phyloP scores from a whole-genome alignment of 2,113 vertebrate genomes.

The Percina caprodes region DNA sequence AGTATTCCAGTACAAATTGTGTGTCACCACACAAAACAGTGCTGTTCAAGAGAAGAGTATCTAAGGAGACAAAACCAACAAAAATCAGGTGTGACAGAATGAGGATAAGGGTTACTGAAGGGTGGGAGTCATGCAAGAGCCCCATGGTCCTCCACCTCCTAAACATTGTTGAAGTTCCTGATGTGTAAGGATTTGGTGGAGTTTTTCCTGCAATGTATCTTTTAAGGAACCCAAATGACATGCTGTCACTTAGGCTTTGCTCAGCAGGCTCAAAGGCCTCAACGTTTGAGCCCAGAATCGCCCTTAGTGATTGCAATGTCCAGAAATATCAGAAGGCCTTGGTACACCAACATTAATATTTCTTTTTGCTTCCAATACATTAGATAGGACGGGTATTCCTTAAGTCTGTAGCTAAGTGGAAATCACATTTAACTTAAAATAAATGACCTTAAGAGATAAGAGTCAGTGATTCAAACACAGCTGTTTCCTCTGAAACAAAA shows the following conservation, averaged over 20 bases:
- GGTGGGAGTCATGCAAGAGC: conserved; percentile 41
- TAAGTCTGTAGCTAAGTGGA: conserved; percentile 28
- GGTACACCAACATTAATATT: conserved; percentile 17
- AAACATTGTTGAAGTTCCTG: conserved; percentile 60
- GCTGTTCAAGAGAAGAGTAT: conserved; percentile 8
- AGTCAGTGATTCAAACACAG: conserved; percentile 29
- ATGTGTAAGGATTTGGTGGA: conserved; percentile 67
- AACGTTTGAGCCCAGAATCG: not conserved
- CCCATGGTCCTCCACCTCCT: conserved; percentile 42
- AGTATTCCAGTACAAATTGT: not conserved
- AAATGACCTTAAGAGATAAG: conserved; percentile 58
- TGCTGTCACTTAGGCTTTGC: conserved; percentile 53
- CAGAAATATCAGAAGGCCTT: conserved; percentile 46
- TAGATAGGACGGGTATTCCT: conserved; percentile 17
- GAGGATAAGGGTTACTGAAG: conserved; percentile 23
- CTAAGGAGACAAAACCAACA: conserved; percentile 13
- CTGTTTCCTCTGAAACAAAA: conserved; percentile 37
- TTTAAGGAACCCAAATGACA: conserved; percentile 46
- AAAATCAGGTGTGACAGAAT: conserved; percentile 33
- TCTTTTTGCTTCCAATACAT: not conserved
- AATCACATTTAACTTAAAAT: conserved; percentile 29
- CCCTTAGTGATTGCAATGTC: not conserved
- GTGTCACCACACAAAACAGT: not conserved
- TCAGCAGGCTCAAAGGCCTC: conserved; percentile 41
- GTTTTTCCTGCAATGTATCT: conserved; percentile 72